phyloP scores from a whole-genome alignment of 1,140 invertebrate species.

The Euschistus heros region DNA sequence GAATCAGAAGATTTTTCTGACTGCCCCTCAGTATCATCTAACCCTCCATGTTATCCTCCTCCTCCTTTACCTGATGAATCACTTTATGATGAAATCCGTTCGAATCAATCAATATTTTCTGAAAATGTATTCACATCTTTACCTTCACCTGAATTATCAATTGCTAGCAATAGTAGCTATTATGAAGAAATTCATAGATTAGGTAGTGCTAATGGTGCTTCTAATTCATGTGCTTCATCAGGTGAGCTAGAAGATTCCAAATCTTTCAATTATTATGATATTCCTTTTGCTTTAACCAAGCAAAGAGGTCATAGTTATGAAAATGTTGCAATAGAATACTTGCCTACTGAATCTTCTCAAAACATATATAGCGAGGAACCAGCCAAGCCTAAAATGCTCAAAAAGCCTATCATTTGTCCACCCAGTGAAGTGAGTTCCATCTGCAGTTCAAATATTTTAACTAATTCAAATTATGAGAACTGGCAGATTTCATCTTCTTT shows the following conservation, averaged over 20 bases:
- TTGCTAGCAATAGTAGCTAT: constrained; percentile 8
- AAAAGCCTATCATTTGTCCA: neutral
- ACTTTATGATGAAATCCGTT: constrained; percentile 43
- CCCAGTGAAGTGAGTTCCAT: constrained; percentile 10
- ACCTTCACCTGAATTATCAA: constrained; percentile 19
- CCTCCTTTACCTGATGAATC: constrained; percentile 46
- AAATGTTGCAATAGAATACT: constrained; percentile 27
- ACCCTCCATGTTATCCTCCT: constrained; percentile 44
- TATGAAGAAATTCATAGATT: constrained; percentile 27
- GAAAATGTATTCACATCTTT: constrained; percentile 34
- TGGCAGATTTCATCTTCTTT: constrained; percentile 15
- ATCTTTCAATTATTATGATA: constrained; percentile 47
- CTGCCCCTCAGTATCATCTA: neutral
- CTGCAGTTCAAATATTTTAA: constrained; percentile 22
- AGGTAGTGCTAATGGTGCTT: neutral
- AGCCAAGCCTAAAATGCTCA: constrained; percentile 1
- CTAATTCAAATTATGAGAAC: constrained; percentile 27
- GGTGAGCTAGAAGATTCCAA: constrained; percentile 21
- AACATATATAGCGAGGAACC: constrained; percentile 21
- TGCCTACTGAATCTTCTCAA: constrained; percentile 1
- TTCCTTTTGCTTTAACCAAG: constrained; percentile 24
- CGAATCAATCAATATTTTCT: constrained; percentile 38
- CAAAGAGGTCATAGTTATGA: constrained; percentile 30
- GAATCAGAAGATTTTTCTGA: constrained; percentile 35
- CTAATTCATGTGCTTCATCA: neutral